A percentile compares a stretch with the other conserved stretches of the same genome.
Conservation (phyloP, 1,140 invertebrate genomes). For the Cecropterus lyciades region DNA sequence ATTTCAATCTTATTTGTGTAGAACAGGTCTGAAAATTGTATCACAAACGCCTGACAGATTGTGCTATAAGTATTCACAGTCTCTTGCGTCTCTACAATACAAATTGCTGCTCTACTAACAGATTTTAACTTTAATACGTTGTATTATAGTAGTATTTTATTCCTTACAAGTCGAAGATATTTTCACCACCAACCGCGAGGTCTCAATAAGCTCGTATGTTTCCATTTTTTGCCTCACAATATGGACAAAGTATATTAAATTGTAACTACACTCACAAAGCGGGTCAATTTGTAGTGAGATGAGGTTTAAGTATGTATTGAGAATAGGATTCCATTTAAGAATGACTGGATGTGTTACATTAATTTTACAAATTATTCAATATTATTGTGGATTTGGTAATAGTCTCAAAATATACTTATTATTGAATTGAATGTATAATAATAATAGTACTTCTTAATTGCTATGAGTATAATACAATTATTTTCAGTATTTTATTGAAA, state of each 20-base stretch:
- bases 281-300: constrained; percentile 36
- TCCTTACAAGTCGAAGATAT: neutral
- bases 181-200: constrained; percentile 20
- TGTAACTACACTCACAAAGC: constrained; percentile 29
- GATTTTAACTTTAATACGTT: constrained; percentile 2
- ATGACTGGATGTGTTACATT: constrained; percentile 25
- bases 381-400: too few relatives aligned
- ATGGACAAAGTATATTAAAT: constrained; percentile 36
- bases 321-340: neutral
- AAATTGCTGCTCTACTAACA: neutral
- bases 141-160: constrained; percentile 1
- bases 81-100: constrained; percentile 11
- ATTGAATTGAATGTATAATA: too few relatives aligned
- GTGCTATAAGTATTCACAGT: constrained; percentile 29
- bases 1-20: neutral
- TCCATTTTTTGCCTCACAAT: constrained; percentile 21
- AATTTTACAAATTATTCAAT: too few relatives aligned
- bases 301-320: constrained; percentile 22
- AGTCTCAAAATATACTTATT: too few relatives aligned
- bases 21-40: neutral
- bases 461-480: too few relatives aligned
- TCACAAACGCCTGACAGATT: neutral
- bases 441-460: too few relatives aligned
- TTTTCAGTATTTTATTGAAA: too few relatives aligned
- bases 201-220: constrained; percentile 32